Percentiles rank a stretch among this genome's conserved stretches.
phyloP scores from a whole-genome alignment of 2,797 vertebrate species.

The Neosilurus hyrtlii region DNA sequence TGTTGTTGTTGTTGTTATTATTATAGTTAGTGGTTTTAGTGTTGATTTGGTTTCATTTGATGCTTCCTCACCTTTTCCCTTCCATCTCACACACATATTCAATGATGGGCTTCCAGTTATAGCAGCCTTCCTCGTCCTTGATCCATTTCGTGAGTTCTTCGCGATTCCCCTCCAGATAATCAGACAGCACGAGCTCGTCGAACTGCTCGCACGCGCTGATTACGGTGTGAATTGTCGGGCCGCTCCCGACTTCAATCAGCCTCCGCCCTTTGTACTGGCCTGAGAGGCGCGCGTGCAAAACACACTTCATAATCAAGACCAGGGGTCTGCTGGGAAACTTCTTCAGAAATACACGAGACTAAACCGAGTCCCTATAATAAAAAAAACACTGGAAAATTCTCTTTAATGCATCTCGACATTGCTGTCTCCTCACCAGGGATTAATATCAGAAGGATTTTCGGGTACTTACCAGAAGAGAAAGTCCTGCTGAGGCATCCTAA shows the following conservation, averaged over 20 bases:
- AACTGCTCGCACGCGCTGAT: slow-evolving; percentile 48
- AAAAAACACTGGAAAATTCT: no score
- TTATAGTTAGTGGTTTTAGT: no score
- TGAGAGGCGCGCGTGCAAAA: neutral
- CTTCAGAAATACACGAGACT: neutral
- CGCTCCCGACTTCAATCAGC: slow-evolving; percentile 48
- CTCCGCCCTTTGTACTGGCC: slow-evolving; percentile 36
- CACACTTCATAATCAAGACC: neutral
- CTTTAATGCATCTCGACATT: no score
- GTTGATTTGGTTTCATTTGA: neutral
- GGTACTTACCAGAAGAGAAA: slow-evolving; percentile 38
- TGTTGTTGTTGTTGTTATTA: no score
- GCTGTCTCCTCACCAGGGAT: no score
- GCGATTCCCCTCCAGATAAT: slow-evolving; percentile 28
- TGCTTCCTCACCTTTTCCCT: slow-evolving; percentile 30
- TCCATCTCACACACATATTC: slow-evolving; percentile 41
- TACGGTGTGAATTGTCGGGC: slow-evolving; percentile 45
- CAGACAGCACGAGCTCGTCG: slow-evolving; percentile 48
- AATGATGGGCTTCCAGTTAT: slow-evolving; percentile 48
- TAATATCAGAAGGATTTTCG: no score
- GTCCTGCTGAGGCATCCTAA: slow-evolving; percentile 35
- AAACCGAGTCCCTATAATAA: neutral
- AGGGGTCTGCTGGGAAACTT: neutral
- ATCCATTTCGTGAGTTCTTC: slow-evolving; percentile 48
- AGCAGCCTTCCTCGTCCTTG: slow-evolving; percentile 36